These are phyloP conservation scores for Agrilus cyanescens DNA, from an alignment of 2,888 invertebrate species.

Conservation along the genomic window DNA sequence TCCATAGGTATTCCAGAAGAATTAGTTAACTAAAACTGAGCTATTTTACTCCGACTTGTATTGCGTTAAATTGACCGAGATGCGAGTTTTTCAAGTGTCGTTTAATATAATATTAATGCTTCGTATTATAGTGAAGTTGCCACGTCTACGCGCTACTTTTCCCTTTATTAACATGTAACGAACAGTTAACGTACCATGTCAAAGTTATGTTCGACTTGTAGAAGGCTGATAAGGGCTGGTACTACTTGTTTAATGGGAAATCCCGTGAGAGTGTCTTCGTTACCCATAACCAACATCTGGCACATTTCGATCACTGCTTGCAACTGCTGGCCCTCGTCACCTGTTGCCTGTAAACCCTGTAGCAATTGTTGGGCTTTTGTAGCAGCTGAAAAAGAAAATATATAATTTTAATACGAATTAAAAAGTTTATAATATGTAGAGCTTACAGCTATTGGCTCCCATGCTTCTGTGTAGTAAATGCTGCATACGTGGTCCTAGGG, in stretches of 20 bases:
- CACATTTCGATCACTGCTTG: slow-evolving; percentile 98
- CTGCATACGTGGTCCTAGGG: slow-evolving; percentile 92
- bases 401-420: slow-evolving; percentile 6
- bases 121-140: no score
- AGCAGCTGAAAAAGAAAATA: slow-evolving; percentile 38
- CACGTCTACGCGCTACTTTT: no score
- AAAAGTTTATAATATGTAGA: not conserved
- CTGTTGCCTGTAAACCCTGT: slow-evolving; percentile 82
- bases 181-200: slow-evolving; percentile 60
- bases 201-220: slow-evolving; percentile 97
- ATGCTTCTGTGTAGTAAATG: slow-evolving; percentile 89
- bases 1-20: no score
- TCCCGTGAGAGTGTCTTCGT: slow-evolving; percentile 96
- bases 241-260: slow-evolving; percentile 97
- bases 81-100: no score
- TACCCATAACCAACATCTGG: slow-evolving; percentile 96
- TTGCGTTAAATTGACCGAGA: no score
- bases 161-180: not conserved
- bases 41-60: no score
- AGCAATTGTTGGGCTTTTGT: slow-evolving; percentile 89
- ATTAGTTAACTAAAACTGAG: no score
- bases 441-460: slow-evolving; percentile 67
- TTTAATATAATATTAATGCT: no score
- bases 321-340: slow-evolving; percentile 91
- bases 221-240: slow-evolving; percentile 81